Conservation (phyloP, 2,797 vertebrate genomes). For the Cossypha heuglini region DNA sequence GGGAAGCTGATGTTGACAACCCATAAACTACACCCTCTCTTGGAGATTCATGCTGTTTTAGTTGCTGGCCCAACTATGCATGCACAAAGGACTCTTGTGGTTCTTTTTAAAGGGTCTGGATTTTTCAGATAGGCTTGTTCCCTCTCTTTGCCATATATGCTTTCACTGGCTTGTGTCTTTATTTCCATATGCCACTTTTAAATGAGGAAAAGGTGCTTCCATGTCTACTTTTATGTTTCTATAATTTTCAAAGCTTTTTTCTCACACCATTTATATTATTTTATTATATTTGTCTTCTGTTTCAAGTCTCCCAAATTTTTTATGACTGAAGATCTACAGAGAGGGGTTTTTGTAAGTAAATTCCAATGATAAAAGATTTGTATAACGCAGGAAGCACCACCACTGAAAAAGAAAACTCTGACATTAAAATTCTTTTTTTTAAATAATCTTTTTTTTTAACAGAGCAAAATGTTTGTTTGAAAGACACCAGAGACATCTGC, state of each 20-base stretch:
- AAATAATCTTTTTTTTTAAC: neutral
- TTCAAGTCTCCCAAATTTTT: neutral
- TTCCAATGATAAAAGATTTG: neutral
- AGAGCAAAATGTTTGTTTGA: neutral
- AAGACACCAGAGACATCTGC: neutral
- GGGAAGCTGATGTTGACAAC: neutral
- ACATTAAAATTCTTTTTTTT: neutral
- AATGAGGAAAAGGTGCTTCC: neutral
- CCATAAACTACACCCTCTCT: neutral
- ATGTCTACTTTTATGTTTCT: neutral
- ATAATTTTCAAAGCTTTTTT: neutral
- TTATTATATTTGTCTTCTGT: neutral
- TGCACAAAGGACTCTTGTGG: accelerated
- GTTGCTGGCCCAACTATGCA: neutral
- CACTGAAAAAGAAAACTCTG: neutral
- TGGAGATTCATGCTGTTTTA: neutral
- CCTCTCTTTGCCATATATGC: neutral
- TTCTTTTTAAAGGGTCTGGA: neutral
- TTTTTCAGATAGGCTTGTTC: neutral
- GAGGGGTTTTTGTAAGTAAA: neutral
- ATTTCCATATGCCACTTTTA: neutral
- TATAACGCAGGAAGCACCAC: neutral
- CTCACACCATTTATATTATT: neutral
- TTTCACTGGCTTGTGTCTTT: neutral
- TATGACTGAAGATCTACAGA: neutral